Evolutionary conservation across 2,797 vertebrate species (phyloP).

Genomic region (Hapalemur alaotrensis): DNA sequence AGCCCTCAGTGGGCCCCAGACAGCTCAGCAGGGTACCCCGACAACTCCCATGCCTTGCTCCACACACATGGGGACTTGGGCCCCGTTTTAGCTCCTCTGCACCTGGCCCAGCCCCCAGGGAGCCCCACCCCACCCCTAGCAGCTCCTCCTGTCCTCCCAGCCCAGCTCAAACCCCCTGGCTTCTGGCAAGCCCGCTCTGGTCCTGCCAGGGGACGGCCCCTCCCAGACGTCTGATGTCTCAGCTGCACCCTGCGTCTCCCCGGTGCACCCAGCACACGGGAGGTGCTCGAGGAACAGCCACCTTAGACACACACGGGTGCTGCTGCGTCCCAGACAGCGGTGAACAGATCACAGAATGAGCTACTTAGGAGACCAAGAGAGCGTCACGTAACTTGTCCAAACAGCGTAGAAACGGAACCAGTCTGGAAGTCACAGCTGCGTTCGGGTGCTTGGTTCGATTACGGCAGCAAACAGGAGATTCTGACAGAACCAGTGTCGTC

Average conservation of each 20-base stretch:
- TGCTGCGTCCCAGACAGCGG: fast-evolving
- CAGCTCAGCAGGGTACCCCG: neutral
- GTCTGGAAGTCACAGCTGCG: neutral
- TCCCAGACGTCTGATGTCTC: neutral
- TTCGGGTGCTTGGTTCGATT: fast-evolving
- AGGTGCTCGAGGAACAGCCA: fast-evolving
- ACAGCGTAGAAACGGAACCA: fast-evolving
- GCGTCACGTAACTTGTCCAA: neutral
- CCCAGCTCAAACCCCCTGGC: fast-evolving
- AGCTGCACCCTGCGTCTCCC: too few relatives aligned
- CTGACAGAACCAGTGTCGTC: fast-evolving
- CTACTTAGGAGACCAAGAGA: neutral
- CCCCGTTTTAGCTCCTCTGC: neutral
- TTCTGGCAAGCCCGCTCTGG: neutral
- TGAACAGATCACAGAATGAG: fast-evolving
- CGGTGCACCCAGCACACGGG: too few relatives aligned
- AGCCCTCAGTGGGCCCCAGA: fast-evolving
- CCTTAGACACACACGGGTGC: fast-evolving
- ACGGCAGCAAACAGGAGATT: neutral
- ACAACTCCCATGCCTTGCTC: fast-evolving
- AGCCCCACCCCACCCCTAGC: too few relatives aligned
- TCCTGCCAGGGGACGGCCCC: fast-evolving
- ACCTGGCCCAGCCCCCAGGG: neutral
- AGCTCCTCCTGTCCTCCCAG: fast-evolving
- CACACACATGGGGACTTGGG: fast-evolving